Conservation (phyloP, 2,113 vertebrate species). For the Amia ocellicauda region DNA sequence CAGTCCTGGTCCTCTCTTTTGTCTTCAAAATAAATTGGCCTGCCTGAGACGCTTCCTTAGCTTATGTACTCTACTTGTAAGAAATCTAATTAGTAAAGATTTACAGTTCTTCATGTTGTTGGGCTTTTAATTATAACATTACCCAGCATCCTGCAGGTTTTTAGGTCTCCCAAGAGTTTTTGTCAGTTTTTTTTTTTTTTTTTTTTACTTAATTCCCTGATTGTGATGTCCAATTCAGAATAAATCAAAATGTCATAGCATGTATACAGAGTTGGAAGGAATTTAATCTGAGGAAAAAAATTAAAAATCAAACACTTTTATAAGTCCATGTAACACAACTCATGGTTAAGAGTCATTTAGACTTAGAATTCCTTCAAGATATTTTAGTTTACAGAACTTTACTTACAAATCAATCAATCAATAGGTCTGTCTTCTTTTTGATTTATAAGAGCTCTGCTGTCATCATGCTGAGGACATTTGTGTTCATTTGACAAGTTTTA, state of each 20-base stretch:
- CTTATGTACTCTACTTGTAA: constrained; percentile 12
- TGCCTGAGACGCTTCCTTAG: constrained; percentile 6
- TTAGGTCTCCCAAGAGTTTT: constrained; percentile 24
- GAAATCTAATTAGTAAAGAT: constrained; percentile 29
- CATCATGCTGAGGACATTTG: too few relatives aligned
- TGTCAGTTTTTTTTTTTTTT: constrained; percentile 12
- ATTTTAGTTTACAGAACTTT: too few relatives aligned
- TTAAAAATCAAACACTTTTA: too few relatives aligned
- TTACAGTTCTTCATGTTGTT: constrained; percentile 27
- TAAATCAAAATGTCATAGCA: not conserved
- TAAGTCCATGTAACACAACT: too few relatives aligned
- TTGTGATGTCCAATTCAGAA: not conserved
- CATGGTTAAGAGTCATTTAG: too few relatives aligned
- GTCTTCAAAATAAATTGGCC: constrained; percentile 27
- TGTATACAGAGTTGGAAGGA: too few relatives aligned
- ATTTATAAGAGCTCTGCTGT: too few relatives aligned
- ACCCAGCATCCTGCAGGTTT: constrained; percentile 21
- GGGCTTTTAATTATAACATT: constrained; percentile 36
- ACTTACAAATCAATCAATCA: too few relatives aligned
- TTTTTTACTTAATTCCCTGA: constrained; percentile 9
- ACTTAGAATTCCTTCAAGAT: too few relatives aligned
- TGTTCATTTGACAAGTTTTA: too few relatives aligned
- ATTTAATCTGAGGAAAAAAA: too few relatives aligned
- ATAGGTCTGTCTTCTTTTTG: too few relatives aligned
- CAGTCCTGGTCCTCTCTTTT: constrained; percentile 9